phyloP scores from a whole-genome alignment of 2,797 vertebrate genomes.

The Margarornis squamiger region DNA sequence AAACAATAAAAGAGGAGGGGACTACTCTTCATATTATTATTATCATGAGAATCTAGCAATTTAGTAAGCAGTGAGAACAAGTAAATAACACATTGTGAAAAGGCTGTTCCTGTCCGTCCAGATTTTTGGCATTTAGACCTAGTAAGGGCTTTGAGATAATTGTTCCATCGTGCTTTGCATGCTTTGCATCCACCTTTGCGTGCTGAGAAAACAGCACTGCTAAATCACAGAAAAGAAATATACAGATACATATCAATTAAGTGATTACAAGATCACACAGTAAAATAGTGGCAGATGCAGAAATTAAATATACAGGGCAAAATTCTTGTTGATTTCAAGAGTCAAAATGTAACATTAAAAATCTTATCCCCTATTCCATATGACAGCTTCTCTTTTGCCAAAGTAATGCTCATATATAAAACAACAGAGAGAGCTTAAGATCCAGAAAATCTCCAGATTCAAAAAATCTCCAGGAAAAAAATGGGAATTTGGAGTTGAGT shows the following conservation, averaged over 20 bases:
- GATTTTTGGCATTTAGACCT: neutral
- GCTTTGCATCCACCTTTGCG: neutral
- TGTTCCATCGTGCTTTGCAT: neutral
- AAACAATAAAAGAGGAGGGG: neutral
- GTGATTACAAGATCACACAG: neutral
- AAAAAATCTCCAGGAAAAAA: neutral
- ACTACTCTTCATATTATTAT: neutral
- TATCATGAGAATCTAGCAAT: neutral
- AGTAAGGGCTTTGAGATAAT: neutral
- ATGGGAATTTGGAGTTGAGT: neutral
- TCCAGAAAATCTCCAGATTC: neutral
- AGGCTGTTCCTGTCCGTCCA: neutral
- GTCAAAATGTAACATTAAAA: neutral
- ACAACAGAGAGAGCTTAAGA: neutral
- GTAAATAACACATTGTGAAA: neutral
- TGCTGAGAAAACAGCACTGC: neutral
- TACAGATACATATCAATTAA: neutral
- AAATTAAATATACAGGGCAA: neutral
- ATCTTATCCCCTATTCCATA: neutral
- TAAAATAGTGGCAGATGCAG: neutral
- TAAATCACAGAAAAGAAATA: neutral
- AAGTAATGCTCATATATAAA: neutral
- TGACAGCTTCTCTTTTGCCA: neutral
- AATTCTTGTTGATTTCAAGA: neutral
- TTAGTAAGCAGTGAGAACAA: neutral